These are phyloP conservation scores for Gasterosteus aculeatus DNA, from an alignment of 2,113 vertebrate genomes.

Conservation along the genomic window DNA sequence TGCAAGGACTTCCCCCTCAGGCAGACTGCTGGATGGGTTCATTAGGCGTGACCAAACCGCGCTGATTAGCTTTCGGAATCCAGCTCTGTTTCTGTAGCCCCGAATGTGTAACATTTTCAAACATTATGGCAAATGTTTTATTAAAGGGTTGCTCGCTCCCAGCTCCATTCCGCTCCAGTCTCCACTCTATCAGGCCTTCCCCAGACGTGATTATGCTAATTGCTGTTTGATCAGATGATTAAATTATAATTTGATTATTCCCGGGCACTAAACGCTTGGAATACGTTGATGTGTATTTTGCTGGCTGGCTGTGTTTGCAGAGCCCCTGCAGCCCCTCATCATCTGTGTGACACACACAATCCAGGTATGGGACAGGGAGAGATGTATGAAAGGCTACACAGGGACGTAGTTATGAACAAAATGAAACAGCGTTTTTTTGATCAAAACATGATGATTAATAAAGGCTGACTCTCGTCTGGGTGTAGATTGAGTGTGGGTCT, in stretches of 20 bases:
- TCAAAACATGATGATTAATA: slow-evolving; percentile 68
- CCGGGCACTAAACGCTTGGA: slow-evolving; percentile 86
- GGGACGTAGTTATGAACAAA: slow-evolving; percentile 16
- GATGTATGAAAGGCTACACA: slow-evolving; percentile 14
- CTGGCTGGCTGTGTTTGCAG: slow-evolving; percentile 78
- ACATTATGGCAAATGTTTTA: slow-evolving; percentile 78
- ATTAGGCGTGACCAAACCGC: slow-evolving; percentile 42
- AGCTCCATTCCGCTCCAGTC: slow-evolving; percentile 82
- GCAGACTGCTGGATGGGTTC: slow-evolving; percentile 43
- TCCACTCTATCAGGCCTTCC: slow-evolving; percentile 84
- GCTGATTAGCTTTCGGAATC: slow-evolving; percentile 65
- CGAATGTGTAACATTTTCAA: slow-evolving; percentile 78
- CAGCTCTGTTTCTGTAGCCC: slow-evolving; percentile 48
- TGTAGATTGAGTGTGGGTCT: slow-evolving; percentile 64
- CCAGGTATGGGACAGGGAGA: slow-evolving; percentile 31
- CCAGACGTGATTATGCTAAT: slow-evolving; percentile 95
- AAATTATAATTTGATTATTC: slow-evolving; percentile 95
- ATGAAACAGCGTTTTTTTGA: slow-evolving; percentile 30
- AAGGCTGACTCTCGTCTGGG: slow-evolving; percentile 33
- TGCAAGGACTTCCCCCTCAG: slow-evolving; percentile 23
- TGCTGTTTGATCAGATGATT: slow-evolving; percentile 97
- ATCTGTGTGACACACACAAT: slow-evolving; percentile 22
- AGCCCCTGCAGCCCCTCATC: slow-evolving; percentile 29
- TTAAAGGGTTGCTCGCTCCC: slow-evolving; percentile 79
- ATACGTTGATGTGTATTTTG: slow-evolving; percentile 84